Conservation (phyloP, 2,797 vertebrate species). For the Cossypha dichroa region DNA sequence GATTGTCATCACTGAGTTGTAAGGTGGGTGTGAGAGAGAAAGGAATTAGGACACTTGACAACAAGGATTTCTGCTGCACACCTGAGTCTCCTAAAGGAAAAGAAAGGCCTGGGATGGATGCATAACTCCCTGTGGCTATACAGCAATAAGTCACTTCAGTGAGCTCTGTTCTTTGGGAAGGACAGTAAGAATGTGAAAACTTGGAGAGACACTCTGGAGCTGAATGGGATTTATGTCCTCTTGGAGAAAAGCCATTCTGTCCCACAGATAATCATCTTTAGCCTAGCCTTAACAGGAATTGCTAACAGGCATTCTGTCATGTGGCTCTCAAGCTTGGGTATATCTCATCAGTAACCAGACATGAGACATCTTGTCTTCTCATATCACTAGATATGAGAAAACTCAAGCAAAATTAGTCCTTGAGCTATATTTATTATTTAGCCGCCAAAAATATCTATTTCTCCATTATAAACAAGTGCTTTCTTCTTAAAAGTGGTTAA, state of each 20-base stretch:
- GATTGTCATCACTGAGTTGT: not conserved
- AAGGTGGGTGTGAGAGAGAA: not conserved
- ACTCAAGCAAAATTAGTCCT: not conserved
- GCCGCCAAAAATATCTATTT: accelerated
- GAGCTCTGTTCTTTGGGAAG: not conserved
- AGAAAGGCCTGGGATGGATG: not conserved
- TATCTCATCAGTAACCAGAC: not conserved
- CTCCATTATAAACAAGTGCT: not conserved
- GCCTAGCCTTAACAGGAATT: not conserved
- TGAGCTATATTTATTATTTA: not conserved
- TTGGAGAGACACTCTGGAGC: not conserved
- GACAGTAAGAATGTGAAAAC: not conserved
- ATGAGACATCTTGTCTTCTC: accelerated
- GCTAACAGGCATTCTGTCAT: accelerated
- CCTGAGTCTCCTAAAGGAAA: not conserved
- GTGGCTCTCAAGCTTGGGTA: not conserved
- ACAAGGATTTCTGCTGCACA: not conserved
- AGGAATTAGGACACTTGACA: not conserved
- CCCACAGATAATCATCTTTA: accelerated
- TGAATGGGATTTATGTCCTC: not conserved
- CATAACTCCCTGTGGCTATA: not conserved
- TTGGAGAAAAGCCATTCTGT: not conserved
- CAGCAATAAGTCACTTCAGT: not conserved
- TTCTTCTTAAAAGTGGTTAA: not conserved
- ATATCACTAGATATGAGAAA: not conserved